A percentile compares a stretch with the other conserved stretches of the same genome.
Evolutionary conservation across 2,797 vertebrate genomes (phyloP).

Genomic region (Crypturellus tataupa): DNA sequence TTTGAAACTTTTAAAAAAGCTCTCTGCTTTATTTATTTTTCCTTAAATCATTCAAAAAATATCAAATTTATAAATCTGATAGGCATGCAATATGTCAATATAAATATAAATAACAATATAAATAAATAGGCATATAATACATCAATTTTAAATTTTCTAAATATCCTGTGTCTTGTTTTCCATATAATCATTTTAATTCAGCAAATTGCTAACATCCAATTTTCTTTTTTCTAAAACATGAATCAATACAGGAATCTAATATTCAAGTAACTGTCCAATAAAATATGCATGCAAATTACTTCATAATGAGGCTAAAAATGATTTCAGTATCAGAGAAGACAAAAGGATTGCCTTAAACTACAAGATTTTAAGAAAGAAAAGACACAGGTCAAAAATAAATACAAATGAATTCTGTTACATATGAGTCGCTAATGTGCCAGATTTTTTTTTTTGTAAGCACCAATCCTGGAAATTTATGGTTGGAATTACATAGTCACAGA

Average conservation of each 20-base stretch:
- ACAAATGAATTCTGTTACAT: constrained; percentile 11
- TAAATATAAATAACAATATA: too few relatives aligned
- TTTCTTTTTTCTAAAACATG: not conserved
- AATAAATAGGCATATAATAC: too few relatives aligned
- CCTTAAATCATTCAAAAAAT: not conserved
- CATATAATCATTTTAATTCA: not conserved
- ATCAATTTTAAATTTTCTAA: not conserved
- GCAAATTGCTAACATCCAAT: not conserved
- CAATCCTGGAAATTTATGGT: not conserved
- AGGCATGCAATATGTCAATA: too few relatives aligned
- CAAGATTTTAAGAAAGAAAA: constrained; percentile 8
- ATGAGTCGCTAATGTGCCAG: not conserved
- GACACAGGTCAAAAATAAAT: constrained; percentile 25
- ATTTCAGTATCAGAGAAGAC: not conserved
- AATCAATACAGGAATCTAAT: not conserved
- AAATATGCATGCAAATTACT: not conserved
- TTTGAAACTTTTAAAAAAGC: not conserved
- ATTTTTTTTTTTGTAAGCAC: not conserved
- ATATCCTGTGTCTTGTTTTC: not conserved
- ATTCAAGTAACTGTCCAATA: not conserved
- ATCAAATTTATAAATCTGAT: not conserved
- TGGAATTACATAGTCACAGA: not conserved
- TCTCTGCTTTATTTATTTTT: not conserved
- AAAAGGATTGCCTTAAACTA: not conserved
- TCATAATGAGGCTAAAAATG: not conserved